Evolutionary conservation across 2,797 vertebrate species (phyloP).

Genomic region (Erithacus rubecula): DNA sequence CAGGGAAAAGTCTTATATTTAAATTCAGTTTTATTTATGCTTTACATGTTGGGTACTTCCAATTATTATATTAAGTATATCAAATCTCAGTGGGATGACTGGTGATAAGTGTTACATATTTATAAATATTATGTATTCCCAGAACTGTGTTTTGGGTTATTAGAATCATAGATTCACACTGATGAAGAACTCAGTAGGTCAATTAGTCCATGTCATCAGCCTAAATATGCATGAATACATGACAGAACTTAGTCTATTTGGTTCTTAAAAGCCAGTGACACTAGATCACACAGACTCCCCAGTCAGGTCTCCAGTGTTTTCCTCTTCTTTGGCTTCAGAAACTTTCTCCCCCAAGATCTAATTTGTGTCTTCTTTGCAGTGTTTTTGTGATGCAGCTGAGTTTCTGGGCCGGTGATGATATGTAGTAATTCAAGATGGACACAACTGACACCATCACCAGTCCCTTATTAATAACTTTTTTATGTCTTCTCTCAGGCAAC

Average conservation of each 20-base stretch:
- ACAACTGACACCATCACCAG: too few relatives aligned
- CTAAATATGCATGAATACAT: neutral
- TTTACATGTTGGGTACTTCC: neutral
- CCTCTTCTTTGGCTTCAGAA: neutral
- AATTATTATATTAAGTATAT: conserved; percentile 19
- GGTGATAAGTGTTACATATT: conserved; percentile 6
- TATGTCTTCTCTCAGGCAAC: too few relatives aligned
- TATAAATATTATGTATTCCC: conserved; percentile 17
- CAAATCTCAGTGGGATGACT: neutral
- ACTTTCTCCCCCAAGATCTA: neutral
- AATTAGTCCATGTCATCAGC: neutral
- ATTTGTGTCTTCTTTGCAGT: neutral
- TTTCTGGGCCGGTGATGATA: neutral
- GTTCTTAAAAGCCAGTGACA: neutral
- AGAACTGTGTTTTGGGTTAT: neutral
- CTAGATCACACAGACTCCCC: neutral
- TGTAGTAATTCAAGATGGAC: too few relatives aligned
- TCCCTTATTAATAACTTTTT: too few relatives aligned
- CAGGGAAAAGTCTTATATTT: neutral
- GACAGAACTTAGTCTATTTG: neutral
- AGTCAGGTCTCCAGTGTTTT: neutral
- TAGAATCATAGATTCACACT: neutral
- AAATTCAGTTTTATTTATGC: neutral
- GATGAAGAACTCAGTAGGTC: neutral
- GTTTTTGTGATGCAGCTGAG: neutral